Base-by-base conservation (phyloP, 2,888 invertebrate species). In the Pseudococcus longispinus region DNA sequence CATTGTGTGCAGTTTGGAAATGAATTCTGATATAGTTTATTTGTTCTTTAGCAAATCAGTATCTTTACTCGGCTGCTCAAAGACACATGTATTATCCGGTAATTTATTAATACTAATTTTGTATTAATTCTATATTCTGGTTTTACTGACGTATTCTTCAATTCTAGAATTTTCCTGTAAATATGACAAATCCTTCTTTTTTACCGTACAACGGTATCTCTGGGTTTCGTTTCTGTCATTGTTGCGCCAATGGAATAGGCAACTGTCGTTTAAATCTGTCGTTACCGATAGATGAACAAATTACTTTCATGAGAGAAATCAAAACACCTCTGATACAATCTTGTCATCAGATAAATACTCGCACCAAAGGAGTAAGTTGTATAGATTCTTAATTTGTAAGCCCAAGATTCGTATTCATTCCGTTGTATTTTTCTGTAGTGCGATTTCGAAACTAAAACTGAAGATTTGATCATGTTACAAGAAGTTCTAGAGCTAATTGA, bases 311-410 rank as follows among this genome's bases (percentile, higher is more conserved):
- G 13, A 18, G 77, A 20, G 77, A 80, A 80, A 1, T 80, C 0
- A 80, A 80, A 20, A 80, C 77, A 42, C 77, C 77, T 80, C 20
- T 80, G 11, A 80, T 80, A 42, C 20, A 42, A 80, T n/a, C 77
- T 13, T 80, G 77, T 18, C 42, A 80, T 29, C 11, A 42, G 9
- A 80, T 80, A 80, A 80, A 42, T n/a, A 80, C 20, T 80, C 42
- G 42, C 11, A 20, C 29, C 0, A 37, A 42, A 42, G 18, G 77
- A 23, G 77, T 80, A 11, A 80, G 42, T 37, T 20, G 18, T 42
- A 2, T 13, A 37, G 37, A 15, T 70, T 9, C 11, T 26, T 74
- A 32, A 32, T 74, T 74, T 74, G 1, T 2, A 70, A 13, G 2
- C 5, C 20, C n/a, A 70, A 70, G 29, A 46, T 70, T 15, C 55